Evolutionary conservation across 2,113 vertebrate genomes (phyloP), one percentile per base, ranked within the genome.

Genomic region (Oostethus manadensis): DNA sequence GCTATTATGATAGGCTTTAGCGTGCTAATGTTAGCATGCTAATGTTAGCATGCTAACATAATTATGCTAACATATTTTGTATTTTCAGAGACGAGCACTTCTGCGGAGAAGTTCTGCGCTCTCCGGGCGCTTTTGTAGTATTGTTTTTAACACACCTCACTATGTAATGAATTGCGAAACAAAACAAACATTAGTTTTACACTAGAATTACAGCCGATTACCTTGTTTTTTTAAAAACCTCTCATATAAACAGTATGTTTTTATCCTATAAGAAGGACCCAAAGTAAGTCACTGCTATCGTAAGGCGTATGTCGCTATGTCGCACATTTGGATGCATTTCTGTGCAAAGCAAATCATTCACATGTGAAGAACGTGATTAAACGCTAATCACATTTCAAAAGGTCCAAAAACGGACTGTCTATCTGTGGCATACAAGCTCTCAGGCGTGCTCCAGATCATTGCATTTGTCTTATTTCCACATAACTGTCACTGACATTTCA

Each of bases 401-500:
- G 13, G 38, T 40, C 38, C 3, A 10, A 38, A 45, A 45, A 45
- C n/a, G 16, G 4, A 3, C 16, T 45, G 3, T n/a, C 10, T 38
- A 38, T n/a, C 10, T 38, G 10, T 38, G 35, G 35, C 10, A 10
- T 14, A 14, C 10, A 42, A 42, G 14, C 38, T 42, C 38, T 14
- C 11, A 42, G 13, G 38, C 14, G 10, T 46, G 45, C n/a, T 9
- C 8, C 45, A n/a, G 7, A n/a, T 47, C 22, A 26, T 60, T 57
- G 1, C 29, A 33, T 68, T 53, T 21, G 57, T 43, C 35, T 18
- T 16, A 46, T 60, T 60, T 60, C 47, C 48, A 62, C 70, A 58
- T 8, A 14, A 26, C 45, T 58, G 47, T 66, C 62, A 42, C 55
- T 64, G 53, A 49, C 58, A 51, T 48, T 51, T 60, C 46, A 57